Evolutionary conservation across 2,888 invertebrate species (phyloP).

Genomic region (Labia minor): DNA sequence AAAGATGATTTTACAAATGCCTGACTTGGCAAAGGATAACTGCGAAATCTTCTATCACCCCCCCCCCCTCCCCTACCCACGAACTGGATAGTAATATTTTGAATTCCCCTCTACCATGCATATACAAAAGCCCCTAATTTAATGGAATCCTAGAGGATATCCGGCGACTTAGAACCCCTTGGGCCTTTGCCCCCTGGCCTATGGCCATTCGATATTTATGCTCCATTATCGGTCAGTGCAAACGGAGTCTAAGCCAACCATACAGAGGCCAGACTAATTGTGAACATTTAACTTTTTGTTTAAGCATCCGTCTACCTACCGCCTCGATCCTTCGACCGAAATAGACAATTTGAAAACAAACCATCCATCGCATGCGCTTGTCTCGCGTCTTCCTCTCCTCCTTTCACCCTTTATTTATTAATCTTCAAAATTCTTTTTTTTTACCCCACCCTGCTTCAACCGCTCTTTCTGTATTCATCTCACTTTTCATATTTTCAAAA

Average conservation of each 20-base stretch:
- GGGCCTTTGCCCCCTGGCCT: slow-evolving; percentile 6
- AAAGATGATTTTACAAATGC: no score
- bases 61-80: no score
- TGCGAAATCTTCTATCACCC: no score
- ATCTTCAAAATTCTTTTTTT: no score
- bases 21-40: no score
- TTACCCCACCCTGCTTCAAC: no score
- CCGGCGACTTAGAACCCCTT: neutral
- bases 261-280: neutral
- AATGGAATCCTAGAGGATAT: neutral
- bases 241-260: neutral
- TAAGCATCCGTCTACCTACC: no score
- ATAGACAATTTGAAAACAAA: no score
- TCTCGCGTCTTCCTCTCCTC: no score
- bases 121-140: neutral
- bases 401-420: no score
- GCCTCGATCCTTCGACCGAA: no score
- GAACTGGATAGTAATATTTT: neutral
- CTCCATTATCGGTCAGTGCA: neutral
- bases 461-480: neutral
- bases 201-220: neutral
- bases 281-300: neutral
- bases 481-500: neutral
- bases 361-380: no score
- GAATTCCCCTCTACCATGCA: neutral